phyloP scores from a whole-genome alignment of 2,888 invertebrate species.

The Arge pagana region DNA sequence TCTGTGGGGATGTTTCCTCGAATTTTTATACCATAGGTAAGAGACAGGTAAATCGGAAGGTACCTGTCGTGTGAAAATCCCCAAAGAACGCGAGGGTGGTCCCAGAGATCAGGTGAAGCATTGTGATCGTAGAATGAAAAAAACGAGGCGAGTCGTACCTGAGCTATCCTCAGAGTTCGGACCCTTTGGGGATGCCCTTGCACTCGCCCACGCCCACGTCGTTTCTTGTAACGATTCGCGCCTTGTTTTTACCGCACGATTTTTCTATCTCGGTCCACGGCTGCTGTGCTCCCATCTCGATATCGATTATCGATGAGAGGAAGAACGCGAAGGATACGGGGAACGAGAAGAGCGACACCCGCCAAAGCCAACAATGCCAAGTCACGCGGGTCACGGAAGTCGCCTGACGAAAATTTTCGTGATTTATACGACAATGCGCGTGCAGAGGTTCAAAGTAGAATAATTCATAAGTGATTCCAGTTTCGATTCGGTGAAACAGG shows the following conservation, averaged over 20 bases:
- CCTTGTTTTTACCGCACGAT: no score
- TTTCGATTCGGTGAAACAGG: neutral
- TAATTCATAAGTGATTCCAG: slow-evolving; percentile 14
- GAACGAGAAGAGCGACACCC: no score
- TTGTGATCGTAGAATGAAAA: slow-evolving; percentile 42
- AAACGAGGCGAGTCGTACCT: slow-evolving; percentile 43
- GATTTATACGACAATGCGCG: no score
- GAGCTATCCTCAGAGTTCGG: slow-evolving; percentile 33
- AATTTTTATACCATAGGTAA: no score
- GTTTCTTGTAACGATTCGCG: neutral
- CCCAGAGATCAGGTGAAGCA: slow-evolving; percentile 49
- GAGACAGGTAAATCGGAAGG: no score
- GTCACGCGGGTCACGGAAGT: no score
- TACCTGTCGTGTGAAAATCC: slow-evolving; percentile 48
- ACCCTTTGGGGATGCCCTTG: slow-evolving; percentile 13
- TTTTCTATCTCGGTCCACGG: no score
- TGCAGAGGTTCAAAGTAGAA: slow-evolving; percentile 3
- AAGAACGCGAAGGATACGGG: no score
- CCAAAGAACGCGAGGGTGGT: slow-evolving; percentile 50
- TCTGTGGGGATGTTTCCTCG: no score
- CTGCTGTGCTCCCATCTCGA: no score
- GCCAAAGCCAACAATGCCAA: no score
- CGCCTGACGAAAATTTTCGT: neutral
- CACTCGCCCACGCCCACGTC: slow-evolving; percentile 7
- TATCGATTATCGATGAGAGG: no score